These are phyloP conservation scores for Coreoperca whiteheadi DNA, from an alignment of 2,113 vertebrate species.

Conservation along the genomic window DNA sequence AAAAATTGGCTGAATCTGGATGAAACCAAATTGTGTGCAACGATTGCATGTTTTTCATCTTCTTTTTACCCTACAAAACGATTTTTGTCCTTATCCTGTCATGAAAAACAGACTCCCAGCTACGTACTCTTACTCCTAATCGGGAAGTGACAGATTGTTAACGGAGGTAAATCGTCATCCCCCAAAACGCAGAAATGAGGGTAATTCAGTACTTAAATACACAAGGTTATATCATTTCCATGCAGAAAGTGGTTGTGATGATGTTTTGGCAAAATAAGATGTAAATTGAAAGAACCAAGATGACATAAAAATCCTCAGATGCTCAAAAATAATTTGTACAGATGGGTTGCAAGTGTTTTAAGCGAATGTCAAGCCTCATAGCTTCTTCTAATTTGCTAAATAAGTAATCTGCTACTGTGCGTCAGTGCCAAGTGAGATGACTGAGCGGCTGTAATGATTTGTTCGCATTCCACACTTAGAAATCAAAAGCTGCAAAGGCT, in stretches of 20 bases:
- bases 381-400: conserved; percentile 71
- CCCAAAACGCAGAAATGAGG: background rate
- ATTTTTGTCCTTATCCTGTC: background rate
- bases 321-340: conserved; percentile 38
- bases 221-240: background rate
- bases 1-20: background rate
- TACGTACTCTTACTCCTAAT: background rate
- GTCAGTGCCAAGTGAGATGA: conserved; percentile 84
- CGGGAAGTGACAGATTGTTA: background rate
- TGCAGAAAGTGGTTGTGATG: background rate
- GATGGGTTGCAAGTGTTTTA: conserved; percentile 49
- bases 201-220: background rate
- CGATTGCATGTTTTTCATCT: background rate
- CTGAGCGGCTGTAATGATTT: conserved; percentile 79
- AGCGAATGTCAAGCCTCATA: conserved; percentile 47
- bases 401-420: conserved; percentile 80
- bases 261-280: conserved; percentile 17
- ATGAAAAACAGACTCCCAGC: background rate
- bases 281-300: conserved; percentile 23
- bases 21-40: conserved; percentile 14
- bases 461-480: conserved; percentile 43
- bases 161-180: background rate
- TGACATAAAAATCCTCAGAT: conserved; percentile 4
- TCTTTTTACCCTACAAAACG: background rate
- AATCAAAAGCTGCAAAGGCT: conserved; percentile 35